Evolutionary conservation across 2,888 invertebrate genomes (phyloP), one percentile per base, ranked within the genome.

Genomic region (Teleogryllus oceanicus): DNA sequence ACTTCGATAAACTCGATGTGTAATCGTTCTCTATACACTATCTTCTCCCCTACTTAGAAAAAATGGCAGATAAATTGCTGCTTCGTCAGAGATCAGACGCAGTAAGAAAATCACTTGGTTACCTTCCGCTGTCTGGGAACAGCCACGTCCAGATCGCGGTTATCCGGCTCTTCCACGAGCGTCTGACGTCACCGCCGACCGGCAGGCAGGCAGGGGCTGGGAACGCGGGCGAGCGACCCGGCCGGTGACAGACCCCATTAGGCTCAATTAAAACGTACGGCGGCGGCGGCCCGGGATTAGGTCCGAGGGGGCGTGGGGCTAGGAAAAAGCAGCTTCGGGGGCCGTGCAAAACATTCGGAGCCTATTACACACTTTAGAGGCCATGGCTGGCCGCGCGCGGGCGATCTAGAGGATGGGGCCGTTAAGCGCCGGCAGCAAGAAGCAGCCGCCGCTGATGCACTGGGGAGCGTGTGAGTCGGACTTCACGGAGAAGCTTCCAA

Each of bases 191-290:
- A 37, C 37, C 37, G 37, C 37, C 8, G 37, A 4, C 8, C 37
- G 37, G 37, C 37, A 8, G 37, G 37, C 37, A 37, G 37, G 16
- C 62, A 16, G 13, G 62, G 62, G n/a, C 62, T 18, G 62, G n/a
- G n/a, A 62, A 62, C 62, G 16, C n/a, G 62, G 62, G 62, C 13
- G n/a, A 62, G n/a, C 62, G 16, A 18, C 62, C 62, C 62, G n/a
- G 62, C 62, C 37, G 37, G 62, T n/a, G 62, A n/a, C 62, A n/a
- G n/a, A n/a, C 13, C 62, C 62, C 62, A 62, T 62, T 62, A 18
- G n/a, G 16, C n/a, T 62, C 62, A 62, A 62, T 62, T 62, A 62
- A 62, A 62, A 62, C 62, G 62, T 62, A 62, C 62, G 62, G n/a
- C 62, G 62, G 18, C 62, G 62, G n/a, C 62, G 62, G 62, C 13